Base-by-base conservation (phyloP, 1,140 invertebrate genomes). In the Tetramorium alpestre region DNA sequence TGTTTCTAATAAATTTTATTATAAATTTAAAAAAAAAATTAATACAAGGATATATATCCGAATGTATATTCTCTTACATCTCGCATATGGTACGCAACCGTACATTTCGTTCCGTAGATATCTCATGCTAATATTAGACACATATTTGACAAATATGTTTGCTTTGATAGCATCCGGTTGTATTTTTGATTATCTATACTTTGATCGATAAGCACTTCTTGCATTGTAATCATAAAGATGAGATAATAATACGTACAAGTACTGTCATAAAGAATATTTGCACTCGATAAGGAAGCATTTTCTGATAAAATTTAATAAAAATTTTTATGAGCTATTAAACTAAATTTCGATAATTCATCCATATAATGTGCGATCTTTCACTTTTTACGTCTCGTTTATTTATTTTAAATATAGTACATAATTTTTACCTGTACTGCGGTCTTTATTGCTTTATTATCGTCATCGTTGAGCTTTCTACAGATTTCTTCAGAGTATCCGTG, bases 401-500 rank as follows among this genome's bases (percentile, higher is more conserved):
- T 28, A 28, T 70, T 44, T 56, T 28, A 54, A 16, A 22, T 44
- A 28, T 44, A 2, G 2, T 54, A 56, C 2, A 18, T 22, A 58
- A 65, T 81, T 16, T 47, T 22, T 95, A 97, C 97, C 94, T 97
- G 97, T 4, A 97, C 96, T 95, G 96, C 85, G 60, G 95, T 95
- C 81, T 97, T 97, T 22, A 97, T 95, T 1, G 96, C 94, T 25
- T 94, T 86, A 90, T 97, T 96, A 16, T 62, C 4, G 0, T 49
- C 18, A 58, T 95, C 91, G 54, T 91, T 96, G 8, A 97, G 96
- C 84, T 97, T 96, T 33, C 96, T 93, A 90, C 97, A 98, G 18
- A 97, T 95, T 22, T 97, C 96, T 44, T 95, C 94, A 44, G 96
- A 96, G 62, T 96, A 96, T 4, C 96, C 96, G 78, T 97, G 96